phyloP scores from a whole-genome alignment of 1,140 invertebrate genomes.

The Babylonia areolata region DNA sequence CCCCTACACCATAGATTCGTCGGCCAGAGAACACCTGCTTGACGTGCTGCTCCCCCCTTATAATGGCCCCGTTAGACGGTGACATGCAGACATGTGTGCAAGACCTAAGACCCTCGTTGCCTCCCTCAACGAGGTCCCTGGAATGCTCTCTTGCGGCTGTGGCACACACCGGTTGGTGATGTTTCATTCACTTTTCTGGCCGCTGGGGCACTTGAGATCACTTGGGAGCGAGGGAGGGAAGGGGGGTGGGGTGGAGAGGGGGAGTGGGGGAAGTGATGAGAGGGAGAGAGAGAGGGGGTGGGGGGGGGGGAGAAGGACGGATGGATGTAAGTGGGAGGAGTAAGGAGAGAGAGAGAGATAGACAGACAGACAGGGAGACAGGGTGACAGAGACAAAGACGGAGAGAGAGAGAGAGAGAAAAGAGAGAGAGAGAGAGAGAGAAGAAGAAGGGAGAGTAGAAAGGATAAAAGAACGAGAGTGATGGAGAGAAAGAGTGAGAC shows the following conservation, averaged over 20 bases:
- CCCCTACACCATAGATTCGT: background rate
- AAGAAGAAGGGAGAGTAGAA: no score
- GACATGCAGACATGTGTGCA: background rate
- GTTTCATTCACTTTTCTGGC: no score
- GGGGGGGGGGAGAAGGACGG: background rate
- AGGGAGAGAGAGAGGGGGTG: background rate
- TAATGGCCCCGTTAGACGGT: background rate
- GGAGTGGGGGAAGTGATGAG: no score
- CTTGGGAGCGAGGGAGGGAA: no score
- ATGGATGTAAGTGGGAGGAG: background rate
- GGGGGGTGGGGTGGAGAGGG: no score
- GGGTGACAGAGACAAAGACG: background rate
- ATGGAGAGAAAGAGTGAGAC: no score
- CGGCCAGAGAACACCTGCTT: background rate
- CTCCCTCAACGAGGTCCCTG: background rate
- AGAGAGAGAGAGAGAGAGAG: no score
- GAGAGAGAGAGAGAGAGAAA: conserved; percentile 7
- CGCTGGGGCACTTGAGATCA: no score
- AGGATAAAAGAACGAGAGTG: no score
- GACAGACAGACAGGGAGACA: background rate
- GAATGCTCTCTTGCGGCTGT: background rate
- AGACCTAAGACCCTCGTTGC: background rate
- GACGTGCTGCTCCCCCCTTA: background rate
- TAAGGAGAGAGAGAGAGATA: background rate
- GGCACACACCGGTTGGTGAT: no score